Evolutionary conservation across 2,797 vertebrate genomes (phyloP), one percentile per base, ranked within the genome.

Genomic region (Chiroxiphia lanceolata): DNA sequence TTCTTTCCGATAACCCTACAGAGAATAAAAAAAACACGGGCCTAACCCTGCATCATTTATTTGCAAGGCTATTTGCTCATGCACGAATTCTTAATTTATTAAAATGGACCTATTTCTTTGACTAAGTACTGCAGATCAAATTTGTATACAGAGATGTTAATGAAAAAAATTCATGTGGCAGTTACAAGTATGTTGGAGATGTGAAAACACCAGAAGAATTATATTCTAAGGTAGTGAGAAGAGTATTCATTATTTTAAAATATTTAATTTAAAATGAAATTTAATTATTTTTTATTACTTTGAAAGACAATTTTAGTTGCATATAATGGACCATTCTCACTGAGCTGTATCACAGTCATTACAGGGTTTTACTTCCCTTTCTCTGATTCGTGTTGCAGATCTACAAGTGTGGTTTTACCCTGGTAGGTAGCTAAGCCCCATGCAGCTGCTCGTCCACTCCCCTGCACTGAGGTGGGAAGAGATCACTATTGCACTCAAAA

Each of bases 381-480:
- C 33, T 69, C 47, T 45, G 31, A 75, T 63, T 60, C 2, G 0
- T 22, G 18, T 54, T 61, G 45, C 11, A 40, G 33, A n/a, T 80
- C 34, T 67, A 0, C 29, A 57, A 26, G 21, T 44, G 36, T 61
- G 31, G 5, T 65, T 69, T 90, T 72, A 60, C 6, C 26, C 36
- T 50, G 3, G 13, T 10, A 45, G 29, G 29, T 82, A 83, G 48
- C 57, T 44, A 6, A 9, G 1, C 6, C 31, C 34, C 36, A 20
- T 3, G 0, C 15, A 65, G 47, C 61, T 7, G 3, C 36, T 84
- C 3, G 1, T 15, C 70, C 36, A 27, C 10, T 83, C 15, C 19
- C 8, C 57, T 61, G 33, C 29, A 36, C 25, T 53, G 54, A 64
- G 40, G 20, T 14, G 6, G 19, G 16, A 20, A 27, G 19, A 54